Evolutionary conservation across 2,113 vertebrate species (phyloP).

Genomic region (Noctilio leporinus): DNA sequence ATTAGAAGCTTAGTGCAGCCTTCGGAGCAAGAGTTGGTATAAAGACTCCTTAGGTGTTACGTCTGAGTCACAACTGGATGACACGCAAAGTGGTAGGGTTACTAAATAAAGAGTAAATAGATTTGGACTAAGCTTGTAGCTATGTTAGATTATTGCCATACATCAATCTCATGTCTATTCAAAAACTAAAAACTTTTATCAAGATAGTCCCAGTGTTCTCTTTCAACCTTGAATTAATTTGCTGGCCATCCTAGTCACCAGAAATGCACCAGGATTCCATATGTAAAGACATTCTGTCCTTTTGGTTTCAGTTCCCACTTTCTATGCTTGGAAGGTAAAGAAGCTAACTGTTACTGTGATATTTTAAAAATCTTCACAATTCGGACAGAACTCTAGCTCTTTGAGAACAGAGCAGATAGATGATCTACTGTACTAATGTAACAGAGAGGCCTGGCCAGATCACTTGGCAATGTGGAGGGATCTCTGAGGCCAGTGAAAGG

Average conservation of each 20-base stretch:
- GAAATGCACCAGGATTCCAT: not conserved
- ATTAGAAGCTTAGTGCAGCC: not conserved
- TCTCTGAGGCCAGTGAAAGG: too few species aligned
- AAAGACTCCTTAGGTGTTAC: not conserved
- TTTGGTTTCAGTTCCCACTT: not conserved
- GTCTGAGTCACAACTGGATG: not conserved
- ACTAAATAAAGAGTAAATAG: not conserved
- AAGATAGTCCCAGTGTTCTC: not conserved
- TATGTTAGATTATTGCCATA: not conserved
- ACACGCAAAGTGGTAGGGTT: not conserved
- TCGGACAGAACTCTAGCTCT: not conserved
- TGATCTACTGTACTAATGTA: not conserved
- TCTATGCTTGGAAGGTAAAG: not conserved
- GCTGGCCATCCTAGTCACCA: not conserved
- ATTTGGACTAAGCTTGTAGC: not conserved
- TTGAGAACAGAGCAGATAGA: not conserved
- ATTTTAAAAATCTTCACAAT: not conserved
- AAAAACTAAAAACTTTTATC: slow-evolving; percentile 17
- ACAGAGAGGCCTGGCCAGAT: too few species aligned
- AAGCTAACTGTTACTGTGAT: not conserved
- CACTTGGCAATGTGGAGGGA: too few species aligned
- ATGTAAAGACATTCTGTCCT: not conserved
- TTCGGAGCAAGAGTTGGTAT: not conserved
- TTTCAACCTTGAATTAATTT: not conserved
- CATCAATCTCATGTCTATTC: not conserved